Evolutionary conservation across 2,113 vertebrate species (phyloP).

Genomic region (Trochalopteron elliotii): DNA sequence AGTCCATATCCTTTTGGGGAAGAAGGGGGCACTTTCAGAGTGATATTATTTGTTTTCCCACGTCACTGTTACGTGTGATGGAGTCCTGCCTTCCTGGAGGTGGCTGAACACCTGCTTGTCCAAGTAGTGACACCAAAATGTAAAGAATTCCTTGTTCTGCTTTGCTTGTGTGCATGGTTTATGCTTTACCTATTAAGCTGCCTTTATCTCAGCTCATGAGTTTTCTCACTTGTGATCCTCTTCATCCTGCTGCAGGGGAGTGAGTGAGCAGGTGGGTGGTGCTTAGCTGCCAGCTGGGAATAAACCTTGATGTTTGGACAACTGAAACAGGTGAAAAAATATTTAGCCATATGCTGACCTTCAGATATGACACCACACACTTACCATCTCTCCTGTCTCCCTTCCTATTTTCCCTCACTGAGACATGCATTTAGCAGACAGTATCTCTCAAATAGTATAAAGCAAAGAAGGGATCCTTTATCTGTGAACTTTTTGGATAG

Average conservation of each 20-base stretch:
- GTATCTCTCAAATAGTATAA: background rate
- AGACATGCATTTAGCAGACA: background rate
- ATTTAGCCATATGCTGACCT: background rate
- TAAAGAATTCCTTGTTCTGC: background rate
- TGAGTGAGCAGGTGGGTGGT: background rate
- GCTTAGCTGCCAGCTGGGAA: background rate
- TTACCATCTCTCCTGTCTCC: background rate
- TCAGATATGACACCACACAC: background rate
- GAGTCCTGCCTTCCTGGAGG: background rate
- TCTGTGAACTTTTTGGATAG: background rate
- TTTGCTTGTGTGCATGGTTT: background rate
- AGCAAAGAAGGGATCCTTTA: background rate
- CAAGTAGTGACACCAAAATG: background rate
- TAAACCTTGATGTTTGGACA: background rate
- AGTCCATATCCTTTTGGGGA: background rate
- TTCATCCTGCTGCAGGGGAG: background rate
- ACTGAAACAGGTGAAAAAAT: background rate
- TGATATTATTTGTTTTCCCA: background rate
- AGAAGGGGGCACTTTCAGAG: background rate
- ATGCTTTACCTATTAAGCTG: background rate
- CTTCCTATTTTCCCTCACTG: background rate
- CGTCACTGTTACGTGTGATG: accelerated
- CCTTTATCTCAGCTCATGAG: background rate
- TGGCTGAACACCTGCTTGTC: background rate
- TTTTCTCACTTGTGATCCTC: background rate